Evolutionary conservation across 2,797 vertebrate genomes (phyloP).

Genomic region (Chrysocyon brachyurus): DNA sequence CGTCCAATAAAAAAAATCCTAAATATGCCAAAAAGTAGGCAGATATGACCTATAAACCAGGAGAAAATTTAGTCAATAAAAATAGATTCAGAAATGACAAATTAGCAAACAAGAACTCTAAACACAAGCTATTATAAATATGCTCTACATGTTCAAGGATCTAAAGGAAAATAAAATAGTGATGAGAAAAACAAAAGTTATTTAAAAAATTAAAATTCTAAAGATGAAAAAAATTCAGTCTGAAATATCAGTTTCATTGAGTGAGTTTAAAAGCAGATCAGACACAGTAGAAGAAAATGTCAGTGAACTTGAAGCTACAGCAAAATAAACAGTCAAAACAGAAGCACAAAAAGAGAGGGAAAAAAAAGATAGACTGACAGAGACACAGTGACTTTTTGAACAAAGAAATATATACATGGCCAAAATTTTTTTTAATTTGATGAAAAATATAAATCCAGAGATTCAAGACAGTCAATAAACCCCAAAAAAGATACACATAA

Average conservation of each 20-base stretch:
- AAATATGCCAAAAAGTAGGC: neutral
- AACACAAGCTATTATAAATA: conserved; percentile 23
- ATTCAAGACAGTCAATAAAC: neutral
- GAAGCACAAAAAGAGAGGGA: neutral
- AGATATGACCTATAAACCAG: neutral
- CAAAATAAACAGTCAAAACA: neutral
- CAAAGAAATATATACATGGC: neutral
- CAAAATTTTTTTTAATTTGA: neutral
- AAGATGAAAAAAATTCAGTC: neutral
- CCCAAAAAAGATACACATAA: neutral
- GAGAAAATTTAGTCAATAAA: neutral
- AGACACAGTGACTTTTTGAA: neutral
- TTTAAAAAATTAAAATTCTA: neutral
- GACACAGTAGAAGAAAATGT: neutral
- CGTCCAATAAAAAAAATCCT: neutral
- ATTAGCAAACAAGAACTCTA: neutral
- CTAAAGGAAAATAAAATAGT: conserved; percentile 16
- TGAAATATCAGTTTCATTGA: neutral
- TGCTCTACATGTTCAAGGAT: neutral
- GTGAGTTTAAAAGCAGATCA: neutral
- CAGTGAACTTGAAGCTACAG: neutral
- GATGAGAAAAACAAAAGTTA: neutral
- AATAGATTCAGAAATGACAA: neutral
- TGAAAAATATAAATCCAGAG: neutral
- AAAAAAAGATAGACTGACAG: neutral